Evolutionary conservation across 2,113 vertebrate species (phyloP).

Genomic region (Oncorhynchus keta): DNA sequence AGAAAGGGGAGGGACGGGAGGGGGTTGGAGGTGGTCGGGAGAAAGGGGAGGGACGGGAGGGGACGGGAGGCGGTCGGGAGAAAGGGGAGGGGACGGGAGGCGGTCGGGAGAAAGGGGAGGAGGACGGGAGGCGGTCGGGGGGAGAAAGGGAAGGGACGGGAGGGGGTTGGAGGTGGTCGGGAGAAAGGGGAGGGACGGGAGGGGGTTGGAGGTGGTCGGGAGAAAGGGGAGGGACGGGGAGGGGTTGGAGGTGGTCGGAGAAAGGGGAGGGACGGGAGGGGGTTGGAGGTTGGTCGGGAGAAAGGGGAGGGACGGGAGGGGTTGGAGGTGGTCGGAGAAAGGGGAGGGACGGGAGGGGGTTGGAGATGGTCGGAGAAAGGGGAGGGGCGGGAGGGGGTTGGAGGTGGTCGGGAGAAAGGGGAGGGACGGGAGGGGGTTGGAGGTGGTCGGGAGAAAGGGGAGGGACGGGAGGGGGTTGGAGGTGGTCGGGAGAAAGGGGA

Average conservation of each 20-base stretch:
- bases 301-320: too few species aligned
- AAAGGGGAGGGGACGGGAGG: conserved; percentile 15
- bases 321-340: too few species aligned
- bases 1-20: not conserved
- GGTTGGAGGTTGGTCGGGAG: too few species aligned
- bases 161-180: too few species aligned
- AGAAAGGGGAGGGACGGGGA: conserved; percentile 19
- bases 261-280: conserved; percentile 16
- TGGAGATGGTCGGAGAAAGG: not conserved
- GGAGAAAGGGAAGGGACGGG: not conserved
- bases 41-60: not conserved
- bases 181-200: not conserved
- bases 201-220: not conserved
- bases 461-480: too few species aligned
- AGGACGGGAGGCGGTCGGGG: too few species aligned
- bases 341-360: too few species aligned
- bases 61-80: not conserved
- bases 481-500: conserved; percentile 10
- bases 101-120: not conserved
- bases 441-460: not conserved
- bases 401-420: too few species aligned
- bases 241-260: not conserved
- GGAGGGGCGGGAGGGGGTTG: not conserved
- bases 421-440: too few species aligned
- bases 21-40: too few species aligned